Evolutionary conservation across 1,140 invertebrate species (phyloP), one percentile per base, ranked within the genome.

Genomic region (Dendrolimus kikuchii): DNA sequence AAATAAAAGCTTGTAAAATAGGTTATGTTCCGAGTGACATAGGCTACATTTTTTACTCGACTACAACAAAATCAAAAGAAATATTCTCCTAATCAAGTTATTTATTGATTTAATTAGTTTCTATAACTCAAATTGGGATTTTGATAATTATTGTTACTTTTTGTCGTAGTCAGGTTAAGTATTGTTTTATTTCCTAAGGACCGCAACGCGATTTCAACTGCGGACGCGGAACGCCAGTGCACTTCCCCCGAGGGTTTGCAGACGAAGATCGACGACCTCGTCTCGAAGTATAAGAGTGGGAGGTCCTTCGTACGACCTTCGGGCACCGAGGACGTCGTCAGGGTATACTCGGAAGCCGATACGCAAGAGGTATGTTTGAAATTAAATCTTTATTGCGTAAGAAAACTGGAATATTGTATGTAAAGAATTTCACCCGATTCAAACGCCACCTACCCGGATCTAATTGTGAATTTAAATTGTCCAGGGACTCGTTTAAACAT

Each of bases 261-360:
- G 87, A 78, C 89, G 5, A 90, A 90, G 63, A 96, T 99, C 54
- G 91, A 99, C 78, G 76, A 88, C 55, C 59, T 94, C 1, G 93
- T 96, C 2, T 62, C 82, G 0, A 90, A 91, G 55, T 96, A 94
- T 76, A 77, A 85, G 5, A 89, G 89, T 67, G 96, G 93, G 0
- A 88, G 98, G 55, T 89, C 96, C 8, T 99, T 99, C 89, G 95
- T 98, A 0, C 90, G 98, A 56, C 95, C 98, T 1, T 99, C 98
- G 0, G 98, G 98, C 42, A 99, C 99, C 36, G 99, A 99, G 89
- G 96, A 99, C 86, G 89, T 99, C 38, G 95, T 99, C 2, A 89
- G 99, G 55, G 92, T 99, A 0, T 99, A 99, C 88, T 96, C 97
- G 0, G 98, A 99, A 89, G 96, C 97, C 5, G 90, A 93, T 38